Percentiles rank a stretch among this genome's conserved stretches.
Evolutionary conservation across 2,113 vertebrate genomes (phyloP).

Genomic region (Syrmaticus mikado): DNA sequence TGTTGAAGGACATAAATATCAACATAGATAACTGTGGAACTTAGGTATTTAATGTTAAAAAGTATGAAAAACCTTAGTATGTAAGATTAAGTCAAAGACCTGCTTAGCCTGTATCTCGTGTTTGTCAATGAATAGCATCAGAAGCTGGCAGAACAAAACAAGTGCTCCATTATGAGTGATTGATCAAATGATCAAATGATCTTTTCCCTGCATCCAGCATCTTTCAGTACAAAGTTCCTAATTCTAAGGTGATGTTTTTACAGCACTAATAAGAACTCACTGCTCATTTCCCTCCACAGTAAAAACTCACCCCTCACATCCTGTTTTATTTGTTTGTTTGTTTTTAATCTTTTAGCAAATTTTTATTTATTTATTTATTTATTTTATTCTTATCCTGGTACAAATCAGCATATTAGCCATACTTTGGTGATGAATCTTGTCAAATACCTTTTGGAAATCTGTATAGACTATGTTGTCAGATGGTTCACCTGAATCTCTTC

Average conservation of each 20-base stretch:
- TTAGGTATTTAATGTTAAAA: neutral
- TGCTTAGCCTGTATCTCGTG: neutral
- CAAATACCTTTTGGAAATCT: neutral
- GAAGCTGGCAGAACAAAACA: neutral
- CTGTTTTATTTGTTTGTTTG: neutral
- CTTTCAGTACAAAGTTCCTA: neutral
- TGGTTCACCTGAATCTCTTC: neutral
- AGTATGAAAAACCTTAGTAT: neutral
- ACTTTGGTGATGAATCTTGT: neutral
- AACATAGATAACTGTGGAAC: neutral
- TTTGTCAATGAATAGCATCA: neutral
- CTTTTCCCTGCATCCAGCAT: neutral
- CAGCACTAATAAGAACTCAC: neutral
- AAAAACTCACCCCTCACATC: neutral
- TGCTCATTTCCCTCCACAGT: neutral
- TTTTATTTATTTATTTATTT: neutral
- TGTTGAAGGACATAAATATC: neutral
- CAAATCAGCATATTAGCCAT: neutral
- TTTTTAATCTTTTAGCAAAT: neutral
- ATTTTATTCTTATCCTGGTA: neutral
- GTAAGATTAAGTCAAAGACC: neutral
- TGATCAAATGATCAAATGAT: neutral
- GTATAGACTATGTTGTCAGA: neutral
- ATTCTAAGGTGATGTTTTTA: neutral
- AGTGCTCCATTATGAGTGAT: neutral